phyloP scores from a whole-genome alignment of 2,113 vertebrate genomes.

The Zosterops pallidus region DNA sequence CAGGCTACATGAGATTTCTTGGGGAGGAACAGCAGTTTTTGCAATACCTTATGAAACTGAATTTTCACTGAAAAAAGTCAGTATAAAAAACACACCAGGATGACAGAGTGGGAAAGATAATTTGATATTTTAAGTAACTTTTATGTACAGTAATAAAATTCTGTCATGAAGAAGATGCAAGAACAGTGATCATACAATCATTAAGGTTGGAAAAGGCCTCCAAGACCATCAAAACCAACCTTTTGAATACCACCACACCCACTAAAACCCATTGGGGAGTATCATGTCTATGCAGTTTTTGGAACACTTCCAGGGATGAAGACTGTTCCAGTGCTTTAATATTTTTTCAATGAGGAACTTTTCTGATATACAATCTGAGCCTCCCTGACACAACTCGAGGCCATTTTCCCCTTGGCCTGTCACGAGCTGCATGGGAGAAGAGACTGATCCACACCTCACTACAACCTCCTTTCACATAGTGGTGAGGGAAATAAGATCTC shows the following conservation, averaged over 20 bases:
- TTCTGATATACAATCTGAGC: not conserved
- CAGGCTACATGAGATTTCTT: accelerated
- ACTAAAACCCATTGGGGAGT: too few species aligned
- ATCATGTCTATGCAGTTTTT: accelerated
- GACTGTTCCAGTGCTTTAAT: not conserved
- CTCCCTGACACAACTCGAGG: not conserved
- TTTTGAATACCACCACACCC: not conserved
- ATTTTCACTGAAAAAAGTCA: not conserved
- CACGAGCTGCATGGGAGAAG: not conserved
- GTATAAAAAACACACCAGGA: not conserved
- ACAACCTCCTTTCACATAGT: not conserved
- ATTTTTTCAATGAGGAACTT: not conserved
- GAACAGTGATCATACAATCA: not conserved
- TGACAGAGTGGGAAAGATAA: not conserved
- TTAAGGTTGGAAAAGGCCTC: not conserved
- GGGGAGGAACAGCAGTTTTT: not conserved
- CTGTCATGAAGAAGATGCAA: not conserved
- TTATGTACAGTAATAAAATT: not conserved
- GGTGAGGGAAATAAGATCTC: not conserved
- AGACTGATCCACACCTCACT: accelerated
- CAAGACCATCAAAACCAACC: not conserved
- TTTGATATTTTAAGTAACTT: not conserved
- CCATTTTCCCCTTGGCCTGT: not conserved
- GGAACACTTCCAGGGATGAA: not conserved
- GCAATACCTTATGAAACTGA: not conserved